Evolutionary conservation across 2,797 vertebrate genomes (phyloP), one percentile per base, ranked within the genome.

Genomic region (Muscicapa comitata): DNA sequence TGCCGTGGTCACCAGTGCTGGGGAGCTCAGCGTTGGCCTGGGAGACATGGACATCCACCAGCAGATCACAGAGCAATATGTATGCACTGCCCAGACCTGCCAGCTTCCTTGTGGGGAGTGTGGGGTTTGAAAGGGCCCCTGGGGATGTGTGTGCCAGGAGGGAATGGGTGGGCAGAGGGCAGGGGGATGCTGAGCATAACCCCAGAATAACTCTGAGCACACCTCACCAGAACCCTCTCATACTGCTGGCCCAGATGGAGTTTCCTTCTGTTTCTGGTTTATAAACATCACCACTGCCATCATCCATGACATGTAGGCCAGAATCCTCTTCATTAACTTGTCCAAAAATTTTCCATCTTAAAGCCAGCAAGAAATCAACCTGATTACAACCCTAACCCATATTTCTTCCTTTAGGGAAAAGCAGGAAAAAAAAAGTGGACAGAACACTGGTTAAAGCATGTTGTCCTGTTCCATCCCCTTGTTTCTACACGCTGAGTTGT

Each of bases 11-110:
- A 98, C 97, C 24, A 96, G 98, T 40, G 97, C 93, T 17, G 99
- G 99, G 71, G 99, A 99, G 77, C 96, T 99, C 93, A 98, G 97
- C 91, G 45, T 99, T 0, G 99, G 98, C 72, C 62, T 99, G 94
- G 99, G 99, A 38, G 99, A 99, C 91, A 99, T 99, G 99, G 99
- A 98, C 78, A 98, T 99, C 94, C 99, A 99, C 88, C 97, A 98
- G 26, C 98, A 98, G 95, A 99, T 99, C 94, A 99, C 98, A 70
- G 95, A 98, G 94, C 97, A 97, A 93, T 98, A 99, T 29, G 99
- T 99, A 97, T 93, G 98, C 96, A 35, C 13, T 24, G 16, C 43
- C 17, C 51, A 31, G 24, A 24, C 57, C 31, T 66, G n/a, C 50
- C 29, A 53, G 51, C 40, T 40, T 65, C 26, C 47, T 33, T 25